Evolutionary conservation across 2,888 invertebrate species (phyloP), one percentile per base, ranked within the genome.

Genomic region (Meiosimyza decipiens): DNA sequence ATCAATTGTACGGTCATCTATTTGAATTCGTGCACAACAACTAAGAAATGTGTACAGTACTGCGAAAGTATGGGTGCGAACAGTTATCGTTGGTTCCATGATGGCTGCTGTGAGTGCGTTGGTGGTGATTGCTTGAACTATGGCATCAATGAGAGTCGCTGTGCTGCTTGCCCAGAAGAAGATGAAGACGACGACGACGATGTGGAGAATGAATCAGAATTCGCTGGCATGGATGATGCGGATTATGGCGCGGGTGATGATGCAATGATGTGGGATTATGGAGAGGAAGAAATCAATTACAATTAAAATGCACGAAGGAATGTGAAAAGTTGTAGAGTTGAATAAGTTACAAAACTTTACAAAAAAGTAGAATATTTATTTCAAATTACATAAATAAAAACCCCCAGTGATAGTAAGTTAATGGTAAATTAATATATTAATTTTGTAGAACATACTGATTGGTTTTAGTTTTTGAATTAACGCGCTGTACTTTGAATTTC

Each of bases 31-130:
- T 86, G 86, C 77, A 79, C 80, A 3, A 80, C 81, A 2, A 79
- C 82, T 22, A 80, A 79, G 73, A 87, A 86, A 72, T 86, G 86
- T 74, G 77, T 75, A 57, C 78, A 82, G 57, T 81, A 83, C 75
- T 86, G 86, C 73, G 84, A 86, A 70, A 86, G 84, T 76, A 85
- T 86, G 85, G 87, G 87, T 0, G 81, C 86, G 9, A 83, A 78
- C 67, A 84, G 85, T 86, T 96, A 90, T 88, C 92, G 97, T 77
- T 97, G 96, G 96, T 97, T 97, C 87, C 95, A 96, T 86, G 94
- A 96, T 82, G 96, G 96, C 6, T 97, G 97, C 85, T 97, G 97
- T 84, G 94, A 97, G 87, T 97, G 97, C 84, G 91, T 97, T 65
- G 96, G 96, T 3, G 91, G 92, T 77, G 92, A 92, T 63, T 97